phyloP scores from a whole-genome alignment of 2,888 invertebrate species.

The Drosophila subquinaria region DNA sequence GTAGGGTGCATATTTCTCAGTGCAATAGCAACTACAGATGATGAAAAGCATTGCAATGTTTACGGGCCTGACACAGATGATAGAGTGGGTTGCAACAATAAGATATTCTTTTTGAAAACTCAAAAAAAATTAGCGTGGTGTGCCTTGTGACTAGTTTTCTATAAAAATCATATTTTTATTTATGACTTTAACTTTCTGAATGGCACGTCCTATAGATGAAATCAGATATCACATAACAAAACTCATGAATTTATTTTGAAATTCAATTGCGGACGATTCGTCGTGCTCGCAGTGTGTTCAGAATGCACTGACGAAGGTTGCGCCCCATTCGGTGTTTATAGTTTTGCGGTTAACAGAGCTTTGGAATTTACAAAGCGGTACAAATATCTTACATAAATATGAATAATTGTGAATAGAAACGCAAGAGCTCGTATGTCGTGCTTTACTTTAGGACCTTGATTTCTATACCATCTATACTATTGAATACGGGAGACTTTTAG shows the following conservation, averaged over 20 bases:
- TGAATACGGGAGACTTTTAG: neutral
- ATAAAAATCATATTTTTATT: slow-evolving; percentile 13
- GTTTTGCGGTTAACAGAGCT: slow-evolving; percentile 10
- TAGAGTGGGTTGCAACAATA: slow-evolving; percentile 7
- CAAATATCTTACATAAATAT: slow-evolving; percentile 8
- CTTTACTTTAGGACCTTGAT: slow-evolving; percentile 1
- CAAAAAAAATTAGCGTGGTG: neutral
- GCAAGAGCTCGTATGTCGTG: neutral
- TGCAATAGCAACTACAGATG: slow-evolving; percentile 42
- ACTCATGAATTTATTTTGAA: slow-evolving; percentile 50
- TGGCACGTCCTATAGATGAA: slow-evolving; percentile 4
- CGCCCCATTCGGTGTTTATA: slow-evolving; percentile 4
- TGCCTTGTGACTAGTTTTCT: slow-evolving; percentile 25
- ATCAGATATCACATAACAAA: slow-evolving; percentile 5
- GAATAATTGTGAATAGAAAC: slow-evolving; percentile 10
- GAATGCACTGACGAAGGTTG: slow-evolving; percentile 9
- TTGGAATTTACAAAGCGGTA: neutral
- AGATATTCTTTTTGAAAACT: neutral
- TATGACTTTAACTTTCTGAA: slow-evolving; percentile 31
- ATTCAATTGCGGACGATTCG: slow-evolving; percentile 53
- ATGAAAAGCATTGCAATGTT: slow-evolving; percentile 38
- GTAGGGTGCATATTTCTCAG: slow-evolving; percentile 13
- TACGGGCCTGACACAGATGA: slow-evolving; percentile 1
- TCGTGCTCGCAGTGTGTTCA: slow-evolving; percentile 3
- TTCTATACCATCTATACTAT: slow-evolving; percentile 8